Evolutionary conservation across 2,888 invertebrate species (phyloP).

Genomic region (Eurytoma adleriae): DNA sequence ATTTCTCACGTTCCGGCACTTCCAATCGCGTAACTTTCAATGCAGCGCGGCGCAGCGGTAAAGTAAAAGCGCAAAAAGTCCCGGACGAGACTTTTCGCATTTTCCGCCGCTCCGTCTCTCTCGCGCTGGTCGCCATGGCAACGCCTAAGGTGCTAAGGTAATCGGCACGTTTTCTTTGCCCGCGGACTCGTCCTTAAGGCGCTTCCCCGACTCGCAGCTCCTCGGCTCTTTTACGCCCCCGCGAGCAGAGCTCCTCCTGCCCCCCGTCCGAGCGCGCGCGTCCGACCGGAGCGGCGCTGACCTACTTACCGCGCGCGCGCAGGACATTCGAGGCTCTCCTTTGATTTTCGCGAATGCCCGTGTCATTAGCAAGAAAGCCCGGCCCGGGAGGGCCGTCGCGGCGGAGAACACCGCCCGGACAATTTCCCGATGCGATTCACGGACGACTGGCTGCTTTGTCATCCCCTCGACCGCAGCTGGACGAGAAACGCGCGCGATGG

Average conservation of each 20-base stretch:
- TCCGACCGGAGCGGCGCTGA: constrained; percentile 10
- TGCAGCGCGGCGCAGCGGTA: background rate
- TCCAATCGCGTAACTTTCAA: no score
- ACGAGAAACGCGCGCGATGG: background rate
- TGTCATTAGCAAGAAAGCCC: constrained; percentile 37
- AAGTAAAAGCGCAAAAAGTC: background rate
- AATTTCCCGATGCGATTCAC: constrained; percentile 47
- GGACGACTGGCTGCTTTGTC: constrained; percentile 27
- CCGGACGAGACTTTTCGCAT: constrained; percentile 1
- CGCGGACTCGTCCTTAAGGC: constrained; percentile 7
- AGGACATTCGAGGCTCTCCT: constrained; percentile 17
- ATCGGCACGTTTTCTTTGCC: constrained; percentile 37
- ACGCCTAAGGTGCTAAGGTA: constrained; percentile 7
- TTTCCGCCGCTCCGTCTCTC: background rate
- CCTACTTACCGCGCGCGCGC: constrained; percentile 24
- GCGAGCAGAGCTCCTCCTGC: background rate
- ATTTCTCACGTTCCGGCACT: no score
- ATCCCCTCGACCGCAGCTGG: background rate
- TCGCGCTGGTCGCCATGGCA: constrained; percentile 13
- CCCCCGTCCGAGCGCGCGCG: background rate
- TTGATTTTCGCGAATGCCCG: constrained; percentile 39
- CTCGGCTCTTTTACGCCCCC: background rate
- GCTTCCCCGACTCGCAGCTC: background rate
- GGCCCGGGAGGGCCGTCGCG: background rate
- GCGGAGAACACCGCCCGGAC: constrained; percentile 7